A percentile compares a stretch with the other conserved stretches of the same genome.
Evolutionary conservation across 2,797 vertebrate genomes (phyloP).

Genomic region (Myiotriccus ornatus): DNA sequence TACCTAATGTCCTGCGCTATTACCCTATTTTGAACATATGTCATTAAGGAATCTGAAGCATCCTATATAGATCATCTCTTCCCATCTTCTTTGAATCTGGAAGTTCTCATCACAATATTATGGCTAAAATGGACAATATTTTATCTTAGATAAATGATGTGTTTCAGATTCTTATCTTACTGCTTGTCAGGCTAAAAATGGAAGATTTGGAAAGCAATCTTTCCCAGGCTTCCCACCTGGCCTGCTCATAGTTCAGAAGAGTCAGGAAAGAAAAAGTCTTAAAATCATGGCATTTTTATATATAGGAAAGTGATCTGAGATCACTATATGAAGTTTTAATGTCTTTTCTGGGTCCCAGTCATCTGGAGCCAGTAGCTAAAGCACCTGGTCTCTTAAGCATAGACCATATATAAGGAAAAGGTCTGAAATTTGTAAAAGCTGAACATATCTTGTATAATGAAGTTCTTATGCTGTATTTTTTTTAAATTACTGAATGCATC

Average conservation of each 20-base stretch:
- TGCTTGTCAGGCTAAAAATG: slow-evolving; percentile 26
- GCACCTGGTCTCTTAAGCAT: neutral
- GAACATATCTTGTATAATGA: neutral
- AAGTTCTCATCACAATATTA: neutral
- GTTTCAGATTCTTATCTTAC: slow-evolving; percentile 25
- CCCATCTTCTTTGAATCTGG: slow-evolving; percentile 13
- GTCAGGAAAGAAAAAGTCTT: neutral
- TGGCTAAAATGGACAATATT: neutral
- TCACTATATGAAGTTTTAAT: slow-evolving; percentile 5
- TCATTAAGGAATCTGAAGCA: neutral
- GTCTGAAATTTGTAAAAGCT: neutral
- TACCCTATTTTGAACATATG: neutral
- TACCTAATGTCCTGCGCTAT: neutral
- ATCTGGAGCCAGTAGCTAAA: neutral
- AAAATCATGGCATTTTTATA: slow-evolving; percentile 51
- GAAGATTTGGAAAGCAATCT: slow-evolving; percentile 26
- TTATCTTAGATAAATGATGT: slow-evolving; percentile 11
- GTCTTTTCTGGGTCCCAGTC: neutral
- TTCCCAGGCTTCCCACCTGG: slow-evolving; percentile 38
- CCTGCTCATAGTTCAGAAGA: neutral
- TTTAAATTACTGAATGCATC: neutral
- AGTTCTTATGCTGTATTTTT: neutral
- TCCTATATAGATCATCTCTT: neutral
- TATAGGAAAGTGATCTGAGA: neutral
- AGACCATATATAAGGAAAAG: neutral